A percentile compares a stretch with the other conserved stretches of the same genome.
Evolutionary conservation across 2,113 vertebrate genomes (phyloP).

Genomic region (Mobula birostris): DNA sequence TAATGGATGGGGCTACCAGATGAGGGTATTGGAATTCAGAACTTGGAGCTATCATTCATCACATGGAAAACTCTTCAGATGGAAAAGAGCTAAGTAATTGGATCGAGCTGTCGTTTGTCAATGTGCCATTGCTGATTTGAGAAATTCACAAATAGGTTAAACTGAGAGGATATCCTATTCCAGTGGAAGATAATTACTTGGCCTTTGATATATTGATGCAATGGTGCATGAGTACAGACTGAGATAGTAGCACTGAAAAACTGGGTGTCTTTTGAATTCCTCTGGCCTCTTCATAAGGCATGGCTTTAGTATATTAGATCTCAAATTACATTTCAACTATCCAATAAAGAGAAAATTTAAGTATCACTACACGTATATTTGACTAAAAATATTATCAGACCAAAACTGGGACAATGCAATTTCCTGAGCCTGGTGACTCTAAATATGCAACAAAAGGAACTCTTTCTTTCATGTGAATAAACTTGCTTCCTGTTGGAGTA

Average conservation of each 20-base stretch:
- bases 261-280: not conserved
- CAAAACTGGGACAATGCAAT: not conserved
- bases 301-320: not conserved
- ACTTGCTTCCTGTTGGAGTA: not conserved
- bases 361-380: not conserved
- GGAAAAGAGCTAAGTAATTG: slow-evolving; percentile 31
- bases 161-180: slow-evolving; percentile 10
- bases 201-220: slow-evolving; percentile 16
- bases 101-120: slow-evolving; percentile 33
- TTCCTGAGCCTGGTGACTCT: not conserved
- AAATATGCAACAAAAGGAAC: not conserved
- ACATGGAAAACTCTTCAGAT: slow-evolving; percentile 22
- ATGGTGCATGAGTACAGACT: slow-evolving; percentile 5
- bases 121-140: slow-evolving; percentile 11
- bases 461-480: not conserved
- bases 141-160: slow-evolving; percentile 33
- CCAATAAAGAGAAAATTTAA: not conserved
- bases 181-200: slow-evolving; percentile 20
- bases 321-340: not conserved
- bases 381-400: not conserved
- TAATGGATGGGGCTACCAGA: slow-evolving; percentile 24
- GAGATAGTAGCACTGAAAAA: not conserved
- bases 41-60: slow-evolving; percentile 28
- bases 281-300: not conserved
- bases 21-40: slow-evolving; percentile 28